phyloP scores from a whole-genome alignment of 2,888 invertebrate species.

The Drosophila incognita region DNA sequence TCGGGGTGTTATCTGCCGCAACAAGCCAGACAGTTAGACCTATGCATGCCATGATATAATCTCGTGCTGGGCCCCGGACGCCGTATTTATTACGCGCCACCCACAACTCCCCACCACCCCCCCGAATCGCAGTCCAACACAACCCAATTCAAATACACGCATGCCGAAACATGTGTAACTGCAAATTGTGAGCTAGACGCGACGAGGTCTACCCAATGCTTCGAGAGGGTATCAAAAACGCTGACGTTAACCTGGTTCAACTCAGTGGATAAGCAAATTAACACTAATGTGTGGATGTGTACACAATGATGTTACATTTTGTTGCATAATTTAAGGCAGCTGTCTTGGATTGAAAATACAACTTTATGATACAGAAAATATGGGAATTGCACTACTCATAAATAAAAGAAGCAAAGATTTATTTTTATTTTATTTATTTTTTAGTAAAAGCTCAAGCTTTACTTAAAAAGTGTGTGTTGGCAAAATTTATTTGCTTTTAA shows the following conservation, averaged over 20 bases:
- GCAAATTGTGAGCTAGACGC: slow-evolving; percentile 34
- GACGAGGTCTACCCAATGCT: slow-evolving; percentile 11
- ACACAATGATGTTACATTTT: background rate
- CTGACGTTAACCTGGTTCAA: slow-evolving; percentile 15
- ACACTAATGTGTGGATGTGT: slow-evolving; percentile 16
- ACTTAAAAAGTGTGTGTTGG: background rate
- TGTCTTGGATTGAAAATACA: background rate
- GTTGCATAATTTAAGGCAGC: background rate
- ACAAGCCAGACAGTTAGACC: slow-evolving; percentile 68
- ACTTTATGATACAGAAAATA: background rate
- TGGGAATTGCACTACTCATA: background rate
- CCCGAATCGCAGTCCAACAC: background rate
- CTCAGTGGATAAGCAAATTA: slow-evolving; percentile 31
- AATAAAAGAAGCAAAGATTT: background rate
- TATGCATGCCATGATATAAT: slow-evolving; percentile 76
- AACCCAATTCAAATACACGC: slow-evolving; percentile 24
- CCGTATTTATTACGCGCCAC: slow-evolving; percentile 65
- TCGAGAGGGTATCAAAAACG: slow-evolving; percentile 34
- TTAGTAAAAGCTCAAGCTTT: background rate
- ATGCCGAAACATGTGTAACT: slow-evolving; percentile 53
- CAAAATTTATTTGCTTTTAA: background rate
- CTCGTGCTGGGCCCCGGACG: slow-evolving; percentile 43
- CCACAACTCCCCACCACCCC: slow-evolving; percentile 29
- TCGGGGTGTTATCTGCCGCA: slow-evolving; percentile 23
- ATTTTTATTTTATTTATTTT: background rate